These are phyloP conservation scores for Drosophila mimetica DNA, from an alignment of 2,888 invertebrate species.

Conservation along the genomic window DNA sequence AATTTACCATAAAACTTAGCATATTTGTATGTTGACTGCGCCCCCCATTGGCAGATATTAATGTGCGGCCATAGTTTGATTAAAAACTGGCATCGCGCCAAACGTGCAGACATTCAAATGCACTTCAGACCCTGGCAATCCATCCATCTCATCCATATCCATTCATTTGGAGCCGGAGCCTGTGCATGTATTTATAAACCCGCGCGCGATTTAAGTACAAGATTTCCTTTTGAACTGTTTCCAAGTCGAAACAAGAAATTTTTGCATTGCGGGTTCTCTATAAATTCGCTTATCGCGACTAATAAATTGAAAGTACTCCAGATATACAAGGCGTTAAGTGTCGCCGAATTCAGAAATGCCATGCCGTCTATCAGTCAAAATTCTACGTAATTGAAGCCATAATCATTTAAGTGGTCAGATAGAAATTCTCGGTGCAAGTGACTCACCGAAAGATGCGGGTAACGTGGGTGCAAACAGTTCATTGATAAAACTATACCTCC, in stretches of 20 bases:
- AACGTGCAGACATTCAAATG: slow-evolving; percentile 62
- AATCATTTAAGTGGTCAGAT: slow-evolving; percentile 21
- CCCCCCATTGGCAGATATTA: slow-evolving; percentile 77
- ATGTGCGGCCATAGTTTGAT: slow-evolving; percentile 82
- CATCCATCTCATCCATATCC: slow-evolving; percentile 70
- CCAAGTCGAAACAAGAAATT: not conserved
- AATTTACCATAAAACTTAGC: slow-evolving; percentile 85
- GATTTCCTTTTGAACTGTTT: slow-evolving; percentile 11
- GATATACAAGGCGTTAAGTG: slow-evolving; percentile 3
- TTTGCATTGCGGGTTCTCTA: not conserved
- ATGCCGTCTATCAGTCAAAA: slow-evolving; percentile 32
- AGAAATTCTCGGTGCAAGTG: slow-evolving; percentile 56
- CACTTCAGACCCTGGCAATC: slow-evolving; percentile 65
- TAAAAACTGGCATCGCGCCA: slow-evolving; percentile 83
- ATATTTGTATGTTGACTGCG: slow-evolving; percentile 77
- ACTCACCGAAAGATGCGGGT: slow-evolving; percentile 31
- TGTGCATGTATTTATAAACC: slow-evolving; percentile 42
- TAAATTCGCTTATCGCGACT: slow-evolving; percentile 21
- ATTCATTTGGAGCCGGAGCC: slow-evolving; percentile 42
- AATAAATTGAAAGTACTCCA: slow-evolving; percentile 7
- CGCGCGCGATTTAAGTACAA: slow-evolving; percentile 8
- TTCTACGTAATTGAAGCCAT: slow-evolving; percentile 29
- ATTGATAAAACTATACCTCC: slow-evolving; percentile 16
- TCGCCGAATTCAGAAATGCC: slow-evolving; percentile 11
- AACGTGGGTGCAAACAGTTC: slow-evolving; percentile 4